phyloP scores from a whole-genome alignment of 2,888 invertebrate species.

The Artemia sinica region DNA sequence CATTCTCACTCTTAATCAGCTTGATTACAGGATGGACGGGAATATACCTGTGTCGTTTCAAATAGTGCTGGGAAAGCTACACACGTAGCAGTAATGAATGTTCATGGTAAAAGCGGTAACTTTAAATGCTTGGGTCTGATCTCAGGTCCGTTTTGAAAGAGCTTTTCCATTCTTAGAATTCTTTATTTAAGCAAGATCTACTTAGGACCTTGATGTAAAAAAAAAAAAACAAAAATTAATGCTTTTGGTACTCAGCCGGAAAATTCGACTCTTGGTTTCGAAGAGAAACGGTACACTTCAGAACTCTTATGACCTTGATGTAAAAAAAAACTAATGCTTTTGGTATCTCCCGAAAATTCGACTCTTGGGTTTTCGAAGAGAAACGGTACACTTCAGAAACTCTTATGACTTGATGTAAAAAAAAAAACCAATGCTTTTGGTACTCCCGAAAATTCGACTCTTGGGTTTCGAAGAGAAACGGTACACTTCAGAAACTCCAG shows the following conservation, averaged over 20 bases:
- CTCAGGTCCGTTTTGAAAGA: no score
- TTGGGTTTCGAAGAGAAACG: slow-evolving; percentile 28
- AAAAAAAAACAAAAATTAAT: no score
- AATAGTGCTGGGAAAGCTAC: slow-evolving; percentile 65
- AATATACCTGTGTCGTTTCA: slow-evolving; percentile 60
- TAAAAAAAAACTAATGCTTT: no score
- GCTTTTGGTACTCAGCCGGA: slow-evolving; percentile 28
- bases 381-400: slow-evolving; percentile 22
- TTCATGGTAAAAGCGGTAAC: slow-evolving; percentile 45
- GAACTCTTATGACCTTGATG: no score
- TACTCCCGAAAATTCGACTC: slow-evolving; percentile 28
- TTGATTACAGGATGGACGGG: slow-evolving; percentile 22
- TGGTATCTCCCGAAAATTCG: slow-evolving; percentile 29
- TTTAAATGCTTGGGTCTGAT: no score
- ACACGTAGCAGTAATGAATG: slow-evolving; percentile 59
- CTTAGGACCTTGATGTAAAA: background rate
- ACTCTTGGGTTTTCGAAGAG: slow-evolving; percentile 28
- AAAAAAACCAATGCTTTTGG: slow-evolving; percentile 24
- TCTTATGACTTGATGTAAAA: no score
- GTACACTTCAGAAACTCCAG: slow-evolving; percentile 23
- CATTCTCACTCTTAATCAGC: slow-evolving; percentile 35
- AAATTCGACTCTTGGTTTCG: slow-evolving; percentile 28
- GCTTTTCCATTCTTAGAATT: background rate
- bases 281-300: slow-evolving; percentile 25
- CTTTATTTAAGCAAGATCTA: background rate